A percentile compares a stretch with the other conserved stretches of the same genome.
Evolutionary conservation across 2,797 vertebrate species (phyloP).

Genomic region (Takifugu rubripes): DNA sequence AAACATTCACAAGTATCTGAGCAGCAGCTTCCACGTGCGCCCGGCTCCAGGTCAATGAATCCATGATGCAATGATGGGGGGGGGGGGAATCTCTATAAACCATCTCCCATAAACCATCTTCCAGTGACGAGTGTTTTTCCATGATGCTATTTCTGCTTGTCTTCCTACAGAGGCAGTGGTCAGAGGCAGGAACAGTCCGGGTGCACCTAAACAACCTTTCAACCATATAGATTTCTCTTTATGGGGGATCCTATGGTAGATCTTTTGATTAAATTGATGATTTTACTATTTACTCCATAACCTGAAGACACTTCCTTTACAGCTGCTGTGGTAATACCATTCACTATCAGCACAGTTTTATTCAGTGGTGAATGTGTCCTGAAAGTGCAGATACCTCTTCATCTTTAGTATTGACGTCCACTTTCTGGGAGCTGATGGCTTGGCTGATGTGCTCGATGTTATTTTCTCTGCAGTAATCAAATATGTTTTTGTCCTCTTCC

Average conservation of each 20-base stretch:
- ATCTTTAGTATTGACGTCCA: conserved; percentile 90
- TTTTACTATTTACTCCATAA: not conserved
- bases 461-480: conserved; percentile 98
- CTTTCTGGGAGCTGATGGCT: conserved; percentile 85
- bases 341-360: conserved; percentile 1
- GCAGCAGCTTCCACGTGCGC: conserved; percentile 15
- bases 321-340: conserved; percentile 7
- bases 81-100: conserved; percentile 8
- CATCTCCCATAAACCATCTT: conserved; percentile 6
- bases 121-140: conserved; percentile 30
- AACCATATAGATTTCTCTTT: conserved; percentile 3
- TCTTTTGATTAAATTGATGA: conserved; percentile 3
- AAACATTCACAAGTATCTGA: conserved; percentile 23
- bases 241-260: not conserved
- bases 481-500: conserved; percentile 98
- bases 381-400: conserved; percentile 83
- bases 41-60: conserved; percentile 29
- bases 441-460: conserved; percentile 88
- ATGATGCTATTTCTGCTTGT: conserved; percentile 13
- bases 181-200: conserved; percentile 11
- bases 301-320: not conserved
- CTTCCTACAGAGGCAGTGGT: conserved; percentile 13
- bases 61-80: conserved; percentile 28
- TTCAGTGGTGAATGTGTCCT: no score
- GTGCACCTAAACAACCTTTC: conserved; percentile 6